Evolutionary conservation across 92 coral and sea anemone genomes (phyloP), one percentile per base, ranked within the genome.

Genomic region (Porites rus): DNA sequence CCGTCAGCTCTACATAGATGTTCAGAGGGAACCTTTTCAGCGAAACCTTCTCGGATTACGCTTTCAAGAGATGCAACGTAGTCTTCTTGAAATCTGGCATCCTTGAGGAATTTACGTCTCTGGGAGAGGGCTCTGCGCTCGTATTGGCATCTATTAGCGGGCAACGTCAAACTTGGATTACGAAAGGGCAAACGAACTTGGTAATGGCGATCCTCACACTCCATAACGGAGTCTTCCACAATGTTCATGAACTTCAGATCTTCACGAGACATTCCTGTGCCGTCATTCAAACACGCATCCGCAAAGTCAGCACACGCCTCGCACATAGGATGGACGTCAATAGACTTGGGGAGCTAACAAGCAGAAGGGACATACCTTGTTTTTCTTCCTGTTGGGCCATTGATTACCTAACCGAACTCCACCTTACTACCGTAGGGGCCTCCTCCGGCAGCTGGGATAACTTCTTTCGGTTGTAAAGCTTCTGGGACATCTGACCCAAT

Each of bases 331-430:
- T 91, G 72, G 31, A 67, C 58, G 31, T 88, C 38, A 62, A 51
- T 65, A 43, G 74, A 28, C 91, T 76, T 63, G 11, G 60, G 1
- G 65, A 84, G 73, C 65, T 78, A 78, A 43, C 63, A 52, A 52
- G 78, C 63, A 24, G 53, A 19, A 0, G 75, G 78, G 21, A 64
- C 69, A 51, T 69, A 59, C 19, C 51, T 80, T 20, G 20, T 56
- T 18, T 76, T 81, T 56, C 91, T 43, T 78, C 78, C 94, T 53
- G 64, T 72, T n/a, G 91, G 94, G 70, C 94, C 94, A 91, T 87
- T 91, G 52, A 87, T 74, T 7, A 72, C 86, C 91, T 91, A 91
- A 24, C 94, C 94, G 54, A 91, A 84, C 20, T 77, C 79, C 24
- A 78, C 89, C 65, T 72, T 91, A 7, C 79, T 82, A 0, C 89